Percentiles rank a stretch among this genome's conserved stretches.
Conservation (phyloP, 2,797 vertebrate genomes). For the Syngnathus rostellatus region DNA sequence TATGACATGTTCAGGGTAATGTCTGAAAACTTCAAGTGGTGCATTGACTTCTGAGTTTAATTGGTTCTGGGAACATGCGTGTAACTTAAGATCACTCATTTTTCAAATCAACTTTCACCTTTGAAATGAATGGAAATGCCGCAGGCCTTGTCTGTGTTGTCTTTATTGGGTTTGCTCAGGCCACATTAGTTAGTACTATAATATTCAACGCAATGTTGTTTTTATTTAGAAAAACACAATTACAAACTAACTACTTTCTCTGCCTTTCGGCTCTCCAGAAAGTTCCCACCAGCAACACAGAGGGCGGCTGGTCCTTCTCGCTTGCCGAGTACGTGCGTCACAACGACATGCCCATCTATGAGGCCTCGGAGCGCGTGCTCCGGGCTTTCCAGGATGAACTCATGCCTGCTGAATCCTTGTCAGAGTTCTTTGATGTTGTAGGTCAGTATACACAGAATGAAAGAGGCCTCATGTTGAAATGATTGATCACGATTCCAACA, state of each 20-base stretch:
- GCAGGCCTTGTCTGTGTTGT: no score
- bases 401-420: slow-evolving; percentile 93
- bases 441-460: slow-evolving; percentile 67
- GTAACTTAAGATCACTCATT: no score
- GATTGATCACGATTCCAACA: neutral
- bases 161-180: no score
- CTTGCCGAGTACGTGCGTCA: slow-evolving; percentile 95
- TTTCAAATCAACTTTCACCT: no score
- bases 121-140: no score
- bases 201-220: no score
- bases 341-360: slow-evolving; percentile 98
- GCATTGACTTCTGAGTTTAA: neutral
- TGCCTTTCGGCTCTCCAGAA: slow-evolving; percentile 47
- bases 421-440: slow-evolving; percentile 89
- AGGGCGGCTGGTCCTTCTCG: slow-evolving; percentile 99
- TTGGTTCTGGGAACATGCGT: neutral
- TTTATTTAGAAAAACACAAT: no score
- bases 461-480: neutral
- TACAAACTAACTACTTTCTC: neutral
- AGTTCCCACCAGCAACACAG: slow-evolving; percentile 96
- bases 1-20: slow-evolving; percentile 97
- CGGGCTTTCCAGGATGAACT: slow-evolving; percentile 97
- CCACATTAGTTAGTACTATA: no score
- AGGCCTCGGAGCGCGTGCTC: slow-evolving; percentile 90
- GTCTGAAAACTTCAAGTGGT: neutral